Base-by-base conservation (phyloP, 1,140 invertebrate species). In the Heliconius himera region DNA sequence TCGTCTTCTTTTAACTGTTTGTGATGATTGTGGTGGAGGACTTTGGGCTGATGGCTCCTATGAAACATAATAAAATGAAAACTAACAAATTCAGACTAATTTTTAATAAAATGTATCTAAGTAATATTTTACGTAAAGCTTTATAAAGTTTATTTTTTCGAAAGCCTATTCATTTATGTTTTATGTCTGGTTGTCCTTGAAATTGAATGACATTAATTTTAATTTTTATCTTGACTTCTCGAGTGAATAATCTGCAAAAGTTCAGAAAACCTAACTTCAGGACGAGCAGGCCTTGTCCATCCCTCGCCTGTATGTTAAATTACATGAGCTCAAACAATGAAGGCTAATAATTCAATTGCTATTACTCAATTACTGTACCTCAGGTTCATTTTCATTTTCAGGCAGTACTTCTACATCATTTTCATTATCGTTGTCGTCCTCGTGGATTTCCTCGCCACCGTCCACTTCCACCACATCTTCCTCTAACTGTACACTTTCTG, bases 391-490 rank as follows among this genome's bases (percentile, higher is more conserved):
- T 29, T 81, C 76, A 11, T 54, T 73, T 20, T 76, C 74, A 13
- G 74, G 56, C 33, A 38, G 54, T 41, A 46, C 22, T 66, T 76
- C 70, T 6, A 26, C 22, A 22, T 71, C 26, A 11, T 54, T 72
- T 1, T 33, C 77, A 33, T 76, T 77, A 16, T 66, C 60, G n/a
- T 66, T 29, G 11, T 66, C 60, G 9, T 33, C 75, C 29, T 82
- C 79, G 1, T 56, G 20, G 1, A 80, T 82, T 9, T 76, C 81
- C 16, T 78, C 70, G 18, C 20, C 73, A 11, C 46, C 73, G 33
- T 83, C 87, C 22, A 83, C 81, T 66, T 86, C 86, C 22, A 84
- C 82, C 13, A 86, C 73, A 70, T 85, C 84, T 22, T 87, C 84
- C n/a, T 84, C 81, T n/a, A 82, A 73, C 9, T 82, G 56, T 0